A percentile compares a stretch with the other conserved stretches of the same genome.
phyloP scores from a whole-genome alignment of 1,140 invertebrate genomes.

The Dufourea novaeangliae region DNA sequence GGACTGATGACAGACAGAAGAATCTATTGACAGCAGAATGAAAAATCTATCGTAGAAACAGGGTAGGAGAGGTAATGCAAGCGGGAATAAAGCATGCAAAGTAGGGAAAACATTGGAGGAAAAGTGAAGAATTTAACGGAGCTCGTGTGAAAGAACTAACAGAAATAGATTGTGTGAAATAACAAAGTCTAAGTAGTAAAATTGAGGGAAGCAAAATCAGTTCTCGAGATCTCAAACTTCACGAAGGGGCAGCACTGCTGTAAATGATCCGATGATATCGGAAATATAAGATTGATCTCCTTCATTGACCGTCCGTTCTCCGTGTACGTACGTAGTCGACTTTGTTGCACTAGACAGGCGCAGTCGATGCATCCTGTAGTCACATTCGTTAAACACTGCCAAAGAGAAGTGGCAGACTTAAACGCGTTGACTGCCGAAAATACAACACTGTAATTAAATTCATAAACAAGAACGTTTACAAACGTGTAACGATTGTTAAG shows the following conservation, averaged over 20 bases:
- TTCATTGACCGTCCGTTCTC: constrained; percentile 23
- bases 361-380: constrained; percentile 22
- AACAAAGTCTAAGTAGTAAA: neutral
- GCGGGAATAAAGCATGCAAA: too few species aligned
- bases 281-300: neutral
- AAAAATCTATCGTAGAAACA: too few species aligned
- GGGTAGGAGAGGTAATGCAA: too few species aligned
- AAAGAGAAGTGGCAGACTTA: neutral
- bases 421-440: neutral
- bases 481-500: too few species aligned
- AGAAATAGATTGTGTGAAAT: neutral
- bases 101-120: too few species aligned
- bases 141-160: neutral
- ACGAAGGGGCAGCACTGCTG: neutral
- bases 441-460: too few species aligned
- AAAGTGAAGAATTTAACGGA: too few species aligned
- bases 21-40: too few species aligned
- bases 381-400: constrained; percentile 18
- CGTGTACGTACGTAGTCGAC: neutral
- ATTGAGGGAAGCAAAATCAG: neutral
- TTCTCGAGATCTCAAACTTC: too few species aligned
- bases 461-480: neutral
- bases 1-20: too few species aligned
- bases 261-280: neutral
- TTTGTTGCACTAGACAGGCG: neutral